phyloP scores from a whole-genome alignment of 2,113 vertebrate species.

The Cebus imitator region DNA sequence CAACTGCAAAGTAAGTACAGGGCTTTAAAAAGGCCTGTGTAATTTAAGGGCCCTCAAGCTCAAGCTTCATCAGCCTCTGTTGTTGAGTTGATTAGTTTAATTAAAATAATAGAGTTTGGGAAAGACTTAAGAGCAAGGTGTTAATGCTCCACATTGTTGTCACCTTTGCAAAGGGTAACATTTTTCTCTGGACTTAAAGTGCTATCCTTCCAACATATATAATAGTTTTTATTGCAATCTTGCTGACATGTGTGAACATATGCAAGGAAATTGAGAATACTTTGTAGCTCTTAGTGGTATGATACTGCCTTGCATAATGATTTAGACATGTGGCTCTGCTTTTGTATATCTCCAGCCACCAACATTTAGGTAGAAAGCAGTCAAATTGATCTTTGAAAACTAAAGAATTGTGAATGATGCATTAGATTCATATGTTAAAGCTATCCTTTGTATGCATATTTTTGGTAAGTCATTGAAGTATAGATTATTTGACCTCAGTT shows the following conservation, averaged over 20 bases:
- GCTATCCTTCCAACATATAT: not conserved
- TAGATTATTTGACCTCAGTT: not conserved
- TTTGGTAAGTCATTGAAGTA: constrained; percentile 30
- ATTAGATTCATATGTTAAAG: not conserved
- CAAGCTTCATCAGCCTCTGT: not conserved
- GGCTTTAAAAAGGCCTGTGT: not conserved
- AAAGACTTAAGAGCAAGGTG: not conserved
- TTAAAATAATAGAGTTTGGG: constrained; percentile 34
- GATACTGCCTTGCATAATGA: not conserved
- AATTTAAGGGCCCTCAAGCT: constrained; percentile 27
- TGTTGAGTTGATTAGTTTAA: constrained; percentile 39
- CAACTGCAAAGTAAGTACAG: constrained; percentile 26
- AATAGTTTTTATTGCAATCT: not conserved
- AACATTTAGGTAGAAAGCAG: not conserved
- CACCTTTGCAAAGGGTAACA: not conserved
- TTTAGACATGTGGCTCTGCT: not conserved
- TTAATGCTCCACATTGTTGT: not conserved
- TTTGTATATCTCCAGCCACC: not conserved
- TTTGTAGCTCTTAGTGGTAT: not conserved
- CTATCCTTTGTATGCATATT: not conserved
- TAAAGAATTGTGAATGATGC: not conserved
- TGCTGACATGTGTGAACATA: not conserved
- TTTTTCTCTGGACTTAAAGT: constrained; percentile 36
- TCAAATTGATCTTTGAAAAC: not conserved
- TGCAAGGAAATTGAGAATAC: not conserved